A percentile compares a stretch with the other conserved stretches of the same genome.
Conservation (phyloP, 2,888 invertebrate genomes). For the Andrena hattorfiana region DNA sequence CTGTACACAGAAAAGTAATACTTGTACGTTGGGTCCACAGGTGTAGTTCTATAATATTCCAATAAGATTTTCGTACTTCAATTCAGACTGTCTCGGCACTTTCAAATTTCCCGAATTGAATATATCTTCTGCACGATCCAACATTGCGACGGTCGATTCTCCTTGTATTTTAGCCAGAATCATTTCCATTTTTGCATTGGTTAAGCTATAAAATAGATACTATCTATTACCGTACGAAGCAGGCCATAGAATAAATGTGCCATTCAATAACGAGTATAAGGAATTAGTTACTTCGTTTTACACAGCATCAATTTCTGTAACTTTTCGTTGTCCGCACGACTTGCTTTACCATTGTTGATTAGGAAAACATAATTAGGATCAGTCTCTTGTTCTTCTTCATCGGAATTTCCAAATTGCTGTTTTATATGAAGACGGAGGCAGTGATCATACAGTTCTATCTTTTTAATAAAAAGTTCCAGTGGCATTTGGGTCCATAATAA, state of each 20-base stretch:
- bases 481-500: conserved; percentile 82
- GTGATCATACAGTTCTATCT: conserved; percentile 78
- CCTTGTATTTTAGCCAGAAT: conserved; percentile 49
- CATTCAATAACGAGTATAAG: background rate
- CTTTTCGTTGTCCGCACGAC: conserved; percentile 65
- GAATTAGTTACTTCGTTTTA: conserved; percentile 69
- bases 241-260: background rate
- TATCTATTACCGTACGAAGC: background rate
- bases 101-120: conserved; percentile 65
- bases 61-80: conserved; percentile 50
- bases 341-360: conserved; percentile 68
- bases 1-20: conserved; percentile 68
- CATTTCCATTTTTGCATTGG: conserved; percentile 54
- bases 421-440: conserved; percentile 77
- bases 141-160: conserved; percentile 53
- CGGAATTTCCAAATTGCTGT: conserved; percentile 71
- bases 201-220: conserved; percentile 51
- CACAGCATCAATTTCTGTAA: conserved; percentile 70
- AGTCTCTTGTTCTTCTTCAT: conserved; percentile 45
- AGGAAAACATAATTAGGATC: conserved; percentile 69
- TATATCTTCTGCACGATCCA: conserved; percentile 56
- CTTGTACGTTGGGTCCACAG: background rate
- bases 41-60: background rate
- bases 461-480: conserved; percentile 78
- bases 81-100: conserved; percentile 43